Evolutionary conservation across 2,797 vertebrate genomes (phyloP).

Genomic region (Buphagus erythrorhynchus): DNA sequence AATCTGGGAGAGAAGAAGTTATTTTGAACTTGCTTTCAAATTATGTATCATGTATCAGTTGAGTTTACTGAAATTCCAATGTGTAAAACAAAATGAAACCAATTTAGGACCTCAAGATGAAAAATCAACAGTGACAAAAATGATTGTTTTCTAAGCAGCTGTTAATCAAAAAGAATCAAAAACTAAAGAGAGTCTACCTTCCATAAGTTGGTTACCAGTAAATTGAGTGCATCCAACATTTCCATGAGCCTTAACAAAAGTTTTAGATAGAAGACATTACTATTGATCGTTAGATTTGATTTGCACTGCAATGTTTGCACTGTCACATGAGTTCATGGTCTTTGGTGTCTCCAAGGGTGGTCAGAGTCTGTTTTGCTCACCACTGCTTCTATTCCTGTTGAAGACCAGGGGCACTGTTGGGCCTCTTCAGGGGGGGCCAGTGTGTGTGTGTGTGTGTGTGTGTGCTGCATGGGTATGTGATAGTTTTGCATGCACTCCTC

Average conservation of each 20-base stretch:
- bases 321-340: accelerated
- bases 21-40: not conserved
- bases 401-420: accelerated
- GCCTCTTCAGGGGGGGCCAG: accelerated
- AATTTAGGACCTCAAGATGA: not conserved
- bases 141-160: not conserved
- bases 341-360: not conserved
- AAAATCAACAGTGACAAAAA: not conserved
- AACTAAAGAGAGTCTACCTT: not conserved
- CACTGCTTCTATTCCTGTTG: not conserved
- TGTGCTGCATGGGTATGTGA: too few relatives aligned
- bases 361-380: not conserved
- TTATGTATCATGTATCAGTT: not conserved
- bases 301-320: not conserved
- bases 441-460: too few relatives aligned
- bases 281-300: not conserved
- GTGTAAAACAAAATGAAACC: not conserved
- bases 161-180: not conserved
- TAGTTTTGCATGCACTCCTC: not conserved
- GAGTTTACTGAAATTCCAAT: not conserved
- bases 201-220: not conserved
- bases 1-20: not conserved
- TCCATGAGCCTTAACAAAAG: not conserved
- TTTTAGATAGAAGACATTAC: not conserved
- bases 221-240: not conserved